Evolutionary conservation across 2,113 vertebrate species (phyloP).

Genomic region (Cisticola juncidis): DNA sequence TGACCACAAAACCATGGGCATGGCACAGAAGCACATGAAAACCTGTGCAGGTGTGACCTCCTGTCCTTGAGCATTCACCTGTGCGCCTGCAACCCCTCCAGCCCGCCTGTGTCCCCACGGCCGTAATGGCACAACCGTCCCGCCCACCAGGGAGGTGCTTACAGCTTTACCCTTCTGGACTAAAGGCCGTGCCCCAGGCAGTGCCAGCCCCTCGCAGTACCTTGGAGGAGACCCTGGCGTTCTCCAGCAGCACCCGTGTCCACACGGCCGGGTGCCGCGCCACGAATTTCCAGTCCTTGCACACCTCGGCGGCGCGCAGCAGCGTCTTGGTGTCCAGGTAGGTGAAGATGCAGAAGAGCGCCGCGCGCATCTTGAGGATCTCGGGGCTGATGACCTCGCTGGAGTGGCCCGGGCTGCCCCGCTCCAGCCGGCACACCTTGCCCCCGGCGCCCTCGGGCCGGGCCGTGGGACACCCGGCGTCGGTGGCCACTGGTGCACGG

Average conservation of each 20-base stretch:
- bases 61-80: rapidly evolving
- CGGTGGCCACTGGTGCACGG: background rate
- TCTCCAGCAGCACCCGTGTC: constrained; percentile 95
- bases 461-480: background rate
- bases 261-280: constrained; percentile 94
- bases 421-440: constrained; percentile 77
- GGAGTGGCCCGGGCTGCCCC: constrained; percentile 85
- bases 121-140: rapidly evolving
- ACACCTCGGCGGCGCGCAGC: constrained; percentile 89
- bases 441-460: constrained; percentile 64
- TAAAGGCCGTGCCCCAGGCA: rapidly evolving
- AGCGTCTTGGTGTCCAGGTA: constrained; percentile 96
- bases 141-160: rapidly evolving
- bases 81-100: rapidly evolving
- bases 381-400: constrained; percentile 97
- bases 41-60: rapidly evolving
- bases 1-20: no score
- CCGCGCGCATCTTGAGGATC: constrained; percentile 95
- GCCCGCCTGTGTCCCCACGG: rapidly evolving
- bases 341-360: constrained; percentile 98
- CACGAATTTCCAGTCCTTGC: constrained; percentile 96
- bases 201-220: constrained; percentile 32
- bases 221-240: constrained; percentile 94
- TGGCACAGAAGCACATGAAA: background rate
- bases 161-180: rapidly evolving